Base-by-base conservation (phyloP, 2,888 invertebrate species). In the Yponomeuta sedellus region DNA sequence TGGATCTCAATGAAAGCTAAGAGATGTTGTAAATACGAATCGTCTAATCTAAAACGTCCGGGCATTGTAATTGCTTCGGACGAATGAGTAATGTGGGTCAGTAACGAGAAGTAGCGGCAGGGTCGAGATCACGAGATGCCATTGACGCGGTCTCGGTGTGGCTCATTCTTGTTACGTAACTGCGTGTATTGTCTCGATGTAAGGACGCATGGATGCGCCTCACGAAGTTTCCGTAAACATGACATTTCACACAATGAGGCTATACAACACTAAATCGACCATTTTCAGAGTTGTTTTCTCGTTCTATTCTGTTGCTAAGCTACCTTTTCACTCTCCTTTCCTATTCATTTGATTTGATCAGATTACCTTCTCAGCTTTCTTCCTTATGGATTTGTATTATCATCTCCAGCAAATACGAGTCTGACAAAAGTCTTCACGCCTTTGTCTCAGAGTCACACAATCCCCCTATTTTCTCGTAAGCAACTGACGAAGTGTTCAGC, bases 31-130 rank as follows among this genome's bases (percentile, higher is more conserved):
- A 66, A 65, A 57, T 66, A 61, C 64, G 61, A 56, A 67, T 58
- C 58, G 65, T 44, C 19, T 58, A 56, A 64, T 52, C 19, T 61
- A 22, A 52, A 44, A 56, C 34, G 58, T 59, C 52, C 57, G 57
- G 52, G 64, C 85, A 85, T 85, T 82, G 85, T 82, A 82, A 82
- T 83, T 85, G 78, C 79, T 80, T 78, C 77, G 74, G 79, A 76
- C 78, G 79, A 78, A 78, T 80, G 81, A 81, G 82, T 81, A 80
- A 89, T 88, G 88, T 89, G 88, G 88, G 90, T 88, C 90, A 88
- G 83, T 88, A 84, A 84, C 86, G 83, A 88, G 86, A 86, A 40
- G 82, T 81, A 78, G 82, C 82, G 79, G 82, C 88, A 87, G 88
- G 89, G 88, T 88, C 89, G 86, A 86, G 65, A 65, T 65, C 65